Conservation (phyloP, 2,797 vertebrate genomes). For the Rhincodon typus region DNA sequence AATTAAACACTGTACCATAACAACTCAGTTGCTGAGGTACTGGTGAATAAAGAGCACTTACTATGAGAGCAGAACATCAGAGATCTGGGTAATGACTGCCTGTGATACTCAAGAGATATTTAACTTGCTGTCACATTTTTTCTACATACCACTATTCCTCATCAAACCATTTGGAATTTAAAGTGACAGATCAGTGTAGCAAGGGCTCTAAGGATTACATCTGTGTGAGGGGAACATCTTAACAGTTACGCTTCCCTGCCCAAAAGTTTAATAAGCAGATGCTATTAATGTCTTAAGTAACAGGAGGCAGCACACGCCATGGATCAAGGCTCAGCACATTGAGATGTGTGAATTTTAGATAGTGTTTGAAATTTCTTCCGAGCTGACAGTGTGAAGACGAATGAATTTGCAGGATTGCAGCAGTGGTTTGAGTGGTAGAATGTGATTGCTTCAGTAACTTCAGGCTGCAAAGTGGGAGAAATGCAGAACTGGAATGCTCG, state of each 20-base stretch:
- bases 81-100: not conserved
- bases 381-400: not conserved
- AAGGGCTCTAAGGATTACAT: not conserved
- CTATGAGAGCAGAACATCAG: not conserved
- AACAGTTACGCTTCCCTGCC: not conserved
- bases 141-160: not conserved
- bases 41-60: not conserved
- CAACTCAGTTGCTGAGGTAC: not conserved
- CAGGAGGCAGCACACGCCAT: not conserved
- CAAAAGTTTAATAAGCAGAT: slow-evolving; percentile 17
- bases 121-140: not conserved
- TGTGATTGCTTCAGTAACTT: not conserved
- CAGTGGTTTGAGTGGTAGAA: not conserved
- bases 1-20: not conserved
- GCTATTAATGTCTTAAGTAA: not conserved
- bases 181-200: not conserved
- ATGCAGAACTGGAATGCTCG: not conserved
- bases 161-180: not conserved
- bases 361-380: not conserved
- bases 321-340: not conserved
- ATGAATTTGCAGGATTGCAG: not conserved
- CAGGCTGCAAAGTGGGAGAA: not conserved
- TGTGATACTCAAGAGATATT: not conserved
- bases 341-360: not conserved
- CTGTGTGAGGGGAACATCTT: not conserved